Conservation (phyloP, 2,888 invertebrate species). For the Arrhopalites spinosus region DNA sequence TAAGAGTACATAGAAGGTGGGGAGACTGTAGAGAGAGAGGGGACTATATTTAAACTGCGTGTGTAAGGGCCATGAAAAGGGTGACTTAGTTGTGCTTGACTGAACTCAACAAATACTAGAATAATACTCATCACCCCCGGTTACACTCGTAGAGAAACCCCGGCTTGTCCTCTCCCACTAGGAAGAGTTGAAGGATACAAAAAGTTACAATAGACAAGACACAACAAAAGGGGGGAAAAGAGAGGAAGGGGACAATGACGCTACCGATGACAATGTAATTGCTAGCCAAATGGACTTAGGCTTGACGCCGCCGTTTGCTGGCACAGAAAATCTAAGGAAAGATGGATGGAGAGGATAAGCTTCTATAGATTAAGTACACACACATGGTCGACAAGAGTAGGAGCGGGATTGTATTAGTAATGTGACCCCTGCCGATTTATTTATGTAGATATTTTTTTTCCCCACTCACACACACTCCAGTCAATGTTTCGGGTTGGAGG, state of each 20-base stretch:
- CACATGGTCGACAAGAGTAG: slow-evolving; percentile 11
- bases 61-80: background rate
- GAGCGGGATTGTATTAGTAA: slow-evolving; percentile 13
- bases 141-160: background rate
- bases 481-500: too few relatives aligned
- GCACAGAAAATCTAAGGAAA: background rate
- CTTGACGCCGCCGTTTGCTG: background rate
- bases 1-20: too few relatives aligned
- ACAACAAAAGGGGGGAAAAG: too few relatives aligned
- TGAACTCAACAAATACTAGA: too few relatives aligned
- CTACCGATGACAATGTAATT: slow-evolving; percentile 15
- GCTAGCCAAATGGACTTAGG: slow-evolving; percentile 19
- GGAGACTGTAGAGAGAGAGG: too few relatives aligned
- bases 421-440: slow-evolving; percentile 36
- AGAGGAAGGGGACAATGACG: background rate
- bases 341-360: background rate
- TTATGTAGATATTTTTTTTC: slow-evolving; percentile 36
- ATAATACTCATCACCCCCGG: background rate
- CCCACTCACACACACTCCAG: background rate
- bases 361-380: background rate
- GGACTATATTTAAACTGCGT: background rate
- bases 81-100: background rate
- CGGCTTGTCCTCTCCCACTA: background rate
- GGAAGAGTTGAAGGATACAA: background rate
- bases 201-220: background rate